phyloP scores from a whole-genome alignment of 37 sponge, comb jelly and placozoan species.

The Ephydatia muelleri region DNA sequence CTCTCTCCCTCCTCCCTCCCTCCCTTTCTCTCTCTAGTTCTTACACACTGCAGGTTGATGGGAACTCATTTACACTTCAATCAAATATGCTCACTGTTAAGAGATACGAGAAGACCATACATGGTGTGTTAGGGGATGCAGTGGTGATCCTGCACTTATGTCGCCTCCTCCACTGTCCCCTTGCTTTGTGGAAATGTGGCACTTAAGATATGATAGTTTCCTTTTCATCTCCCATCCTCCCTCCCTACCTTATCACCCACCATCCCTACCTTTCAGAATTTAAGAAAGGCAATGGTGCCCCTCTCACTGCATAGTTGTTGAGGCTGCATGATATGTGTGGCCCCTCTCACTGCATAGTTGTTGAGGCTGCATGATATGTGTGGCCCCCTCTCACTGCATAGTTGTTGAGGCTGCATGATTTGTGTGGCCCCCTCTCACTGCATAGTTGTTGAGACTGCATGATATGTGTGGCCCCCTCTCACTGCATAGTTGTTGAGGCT shows the following conservation, averaged over 20 bases:
- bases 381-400: too few relatives aligned
- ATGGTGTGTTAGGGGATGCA: conserved; percentile 40
- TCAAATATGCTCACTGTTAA: conserved; percentile 66
- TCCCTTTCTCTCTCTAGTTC: conserved; percentile 17
- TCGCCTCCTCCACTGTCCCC: not conserved
- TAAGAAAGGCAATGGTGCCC: too few relatives aligned
- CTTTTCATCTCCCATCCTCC: conserved; percentile 1
- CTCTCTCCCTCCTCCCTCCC: too few relatives aligned
- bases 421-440: too few relatives aligned
- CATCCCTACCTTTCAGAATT: conserved; percentile 3
- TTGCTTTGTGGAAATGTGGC: not conserved
- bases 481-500: too few relatives aligned
- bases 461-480: too few relatives aligned
- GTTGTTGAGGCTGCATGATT: too few relatives aligned
- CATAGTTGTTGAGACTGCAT: too few relatives aligned
- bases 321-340: too few relatives aligned
- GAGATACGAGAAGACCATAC: conserved; percentile 55
- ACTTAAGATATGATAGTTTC: not conserved
- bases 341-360: too few relatives aligned
- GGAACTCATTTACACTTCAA: conserved; percentile 40
- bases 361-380: too few relatives aligned
- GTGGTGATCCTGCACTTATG: not conserved
- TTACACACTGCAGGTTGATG: conserved; percentile 21
- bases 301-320: too few relatives aligned
- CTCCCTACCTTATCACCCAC: not conserved